Conservation (phyloP, 2,113 vertebrate species). For the Brachypteracias leptosomus region DNA sequence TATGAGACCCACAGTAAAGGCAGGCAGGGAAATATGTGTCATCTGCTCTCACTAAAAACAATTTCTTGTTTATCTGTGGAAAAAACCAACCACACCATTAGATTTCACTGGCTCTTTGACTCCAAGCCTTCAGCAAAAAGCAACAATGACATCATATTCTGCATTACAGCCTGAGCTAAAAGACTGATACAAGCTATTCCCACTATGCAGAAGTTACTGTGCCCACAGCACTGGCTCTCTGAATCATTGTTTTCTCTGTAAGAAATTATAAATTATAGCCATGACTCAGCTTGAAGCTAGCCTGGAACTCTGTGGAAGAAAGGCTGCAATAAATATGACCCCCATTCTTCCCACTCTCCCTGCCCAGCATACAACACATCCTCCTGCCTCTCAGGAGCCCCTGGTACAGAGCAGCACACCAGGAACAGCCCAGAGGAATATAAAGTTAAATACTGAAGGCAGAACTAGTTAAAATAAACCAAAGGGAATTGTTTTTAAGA, state of each 20-base stretch:
- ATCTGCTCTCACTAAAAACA: constrained; percentile 39
- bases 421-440: background rate
- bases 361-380: background rate
- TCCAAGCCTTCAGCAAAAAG: constrained; percentile 1
- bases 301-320: background rate
- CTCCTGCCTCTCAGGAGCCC: background rate
- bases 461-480: background rate
- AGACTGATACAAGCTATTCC: background rate
- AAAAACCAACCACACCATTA: background rate
- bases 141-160: background rate
- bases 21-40: background rate
- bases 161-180: background rate
- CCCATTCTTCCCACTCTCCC: background rate
- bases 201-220: background rate
- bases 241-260: background rate
- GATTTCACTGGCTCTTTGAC: background rate
- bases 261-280: background rate
- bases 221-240: background rate
- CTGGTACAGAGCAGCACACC: background rate
- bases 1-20: background rate
- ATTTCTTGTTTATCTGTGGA: background rate
- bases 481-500: background rate
- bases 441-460: background rate
- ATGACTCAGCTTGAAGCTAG: background rate
- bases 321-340: background rate